Evolutionary conservation across 2,888 invertebrate species (phyloP), one percentile per base, ranked within the genome.

Genomic region (Gerris lacustris): DNA sequence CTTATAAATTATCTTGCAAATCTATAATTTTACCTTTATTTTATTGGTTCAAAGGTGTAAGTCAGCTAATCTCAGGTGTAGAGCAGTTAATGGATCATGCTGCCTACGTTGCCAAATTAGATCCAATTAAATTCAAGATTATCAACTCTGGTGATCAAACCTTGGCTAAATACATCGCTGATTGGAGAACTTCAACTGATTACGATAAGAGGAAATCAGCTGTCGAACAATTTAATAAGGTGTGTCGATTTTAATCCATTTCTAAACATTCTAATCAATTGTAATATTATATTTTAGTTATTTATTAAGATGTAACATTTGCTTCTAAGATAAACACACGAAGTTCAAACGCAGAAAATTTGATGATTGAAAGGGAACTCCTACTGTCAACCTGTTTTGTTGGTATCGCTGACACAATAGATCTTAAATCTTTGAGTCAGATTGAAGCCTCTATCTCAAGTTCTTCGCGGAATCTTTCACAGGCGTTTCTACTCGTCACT

Each of bases 51-150:
- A 75, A 44, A 88, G 88, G 85, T n/a, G 82, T 86, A 0, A 80
- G 86, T 0, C 90, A 91, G 80, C 85, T 83, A 18, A 80, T 88
- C 7, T 84, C 85, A 0, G 82, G 85, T 79, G 82, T 83, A 73
- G 88, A 89, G 79, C 80, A 83, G 68, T 82, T 88, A 11, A 88
- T 89, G 86, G 88, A 89, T 73, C 86, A 85, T 77, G 80, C 84
- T 73, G 84, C 89, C 0, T 82, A 85, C 76, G 74, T 84, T 45
- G 76, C 77, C 62, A 89, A 89, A 76, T 84, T 87, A 80, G 76
- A 75, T 6, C 79, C 79, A 66, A 80, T 80, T 31, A 79, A 82
- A 67, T 80, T 83, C 67, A 82, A 82, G 15, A 77, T 83, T 5
- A 67, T 80, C 70, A 81, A 83, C 43, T 82, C 88, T 79, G 81